Percentiles rank a stretch among this genome's conserved stretches.
phyloP scores from a whole-genome alignment of 1,140 invertebrate species.

The Leptopilina clavipes region DNA sequence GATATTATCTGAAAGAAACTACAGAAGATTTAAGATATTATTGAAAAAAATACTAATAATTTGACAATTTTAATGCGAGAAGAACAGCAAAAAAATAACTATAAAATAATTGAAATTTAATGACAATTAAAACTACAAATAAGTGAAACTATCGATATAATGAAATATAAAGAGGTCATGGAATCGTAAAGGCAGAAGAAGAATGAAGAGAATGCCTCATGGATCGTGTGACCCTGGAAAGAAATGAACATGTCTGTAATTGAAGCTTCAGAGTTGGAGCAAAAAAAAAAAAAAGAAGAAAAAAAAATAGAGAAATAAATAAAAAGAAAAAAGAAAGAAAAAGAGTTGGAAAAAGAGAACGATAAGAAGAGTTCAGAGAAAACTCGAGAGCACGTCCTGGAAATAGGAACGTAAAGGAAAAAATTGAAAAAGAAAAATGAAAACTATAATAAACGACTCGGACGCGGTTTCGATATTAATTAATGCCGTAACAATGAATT shows the following conservation, averaged over 20 bases:
- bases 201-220: conserved; percentile 20
- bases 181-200: conserved; percentile 33
- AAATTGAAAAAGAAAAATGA: conserved; percentile 37
- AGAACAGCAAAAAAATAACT: too few relatives aligned
- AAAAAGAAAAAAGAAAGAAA: conserved; percentile 33
- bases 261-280: conserved; percentile 23
- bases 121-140: background rate
- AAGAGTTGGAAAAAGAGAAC: conserved; percentile 27
- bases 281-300: conserved; percentile 1
- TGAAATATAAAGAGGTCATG: conserved; percentile 34
- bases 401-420: conserved; percentile 24
- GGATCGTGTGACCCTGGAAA: conserved; percentile 38
- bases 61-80: too few relatives aligned
- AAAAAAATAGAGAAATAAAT: conserved; percentile 35
- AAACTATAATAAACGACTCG: conserved; percentile 50
- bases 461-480: conserved; percentile 59
- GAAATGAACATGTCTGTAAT: conserved; percentile 32
- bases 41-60: too few relatives aligned
- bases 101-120: too few relatives aligned
- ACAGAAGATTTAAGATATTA: too few relatives aligned
- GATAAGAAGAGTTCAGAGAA: conserved; percentile 1
- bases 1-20: too few relatives aligned
- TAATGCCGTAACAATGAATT: conserved; percentile 60
- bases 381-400: background rate
- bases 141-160: background rate